Evolutionary conservation across 2,797 vertebrate genomes (phyloP), one percentile per base, ranked within the genome.

Genomic region (Pseudochaenichthys georgianus): DNA sequence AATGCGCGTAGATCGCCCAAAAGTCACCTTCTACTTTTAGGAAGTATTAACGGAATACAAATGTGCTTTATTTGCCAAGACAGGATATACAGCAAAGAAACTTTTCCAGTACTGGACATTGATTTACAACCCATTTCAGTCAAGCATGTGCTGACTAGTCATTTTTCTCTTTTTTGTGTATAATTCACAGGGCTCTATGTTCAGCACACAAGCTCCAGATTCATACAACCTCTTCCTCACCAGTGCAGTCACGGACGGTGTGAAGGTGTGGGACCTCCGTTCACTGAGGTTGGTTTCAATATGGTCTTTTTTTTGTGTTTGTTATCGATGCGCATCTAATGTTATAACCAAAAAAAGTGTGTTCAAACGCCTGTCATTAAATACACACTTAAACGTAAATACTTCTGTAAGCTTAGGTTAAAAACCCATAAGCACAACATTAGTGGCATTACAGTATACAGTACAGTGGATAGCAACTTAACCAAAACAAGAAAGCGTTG

Each of bases 211-310:
- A 64, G 81, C 88, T 1, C 70, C 87, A 0, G 95, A 96, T 78
- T 94, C 90, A 2, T 97, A 97, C 78, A 96, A 96, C 88, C 95
- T 98, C 60, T 98, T 98, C 75, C 86, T 96, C 63, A 97, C 96
- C 42, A 91, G 94, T 31, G 96, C 97, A 19, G 10, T 94, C 57
- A 96, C 95, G 2, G 97, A 98, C 38, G 96, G 96, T 7, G 82
- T 98, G 19, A 96, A 96, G 86, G 84, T 98, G 6, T 99, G 98
- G 97, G 98, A 98, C 90, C 87, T 98, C 72, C 96, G 97, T 55
- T 96, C 95, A 17, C 84, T 96, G 72, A 96, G 95, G 97, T 98
- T 89, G 80, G 92, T 82, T 54, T 68, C 43, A 51, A 54, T 21
- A 21, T 43, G 47, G 31, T 61, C 45, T 52, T 69, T 78, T 10